Evolutionary conservation across 2,888 invertebrate genomes (phyloP).

Genomic region (Sphinx pinastri): DNA sequence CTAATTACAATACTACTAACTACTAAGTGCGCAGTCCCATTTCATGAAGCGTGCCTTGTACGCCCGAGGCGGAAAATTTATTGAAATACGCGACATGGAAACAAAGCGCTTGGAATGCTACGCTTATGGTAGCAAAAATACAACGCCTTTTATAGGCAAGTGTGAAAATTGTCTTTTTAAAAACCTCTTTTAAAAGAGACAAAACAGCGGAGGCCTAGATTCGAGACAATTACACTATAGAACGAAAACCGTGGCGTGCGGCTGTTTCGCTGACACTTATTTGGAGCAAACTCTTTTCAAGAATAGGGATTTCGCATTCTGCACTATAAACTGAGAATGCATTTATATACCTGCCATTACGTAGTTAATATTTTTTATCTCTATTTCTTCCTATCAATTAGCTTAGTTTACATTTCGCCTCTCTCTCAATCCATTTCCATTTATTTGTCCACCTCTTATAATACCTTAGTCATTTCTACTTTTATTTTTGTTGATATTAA

Average conservation of each 20-base stretch:
- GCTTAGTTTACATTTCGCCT: too few species aligned
- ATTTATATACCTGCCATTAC: background rate
- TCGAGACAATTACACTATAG: conserved; percentile 19
- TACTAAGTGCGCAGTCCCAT: too few species aligned
- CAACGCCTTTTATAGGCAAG: conserved; percentile 15
- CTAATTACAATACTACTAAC: background rate
- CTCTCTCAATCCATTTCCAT: too few species aligned
- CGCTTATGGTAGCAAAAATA: conserved; percentile 12
- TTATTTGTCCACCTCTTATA: background rate
- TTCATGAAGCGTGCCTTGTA: background rate
- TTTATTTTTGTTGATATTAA: too few species aligned
- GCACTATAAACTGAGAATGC: background rate
- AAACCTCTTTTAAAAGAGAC: conserved; percentile 16
- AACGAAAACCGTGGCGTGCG: conserved; percentile 4
- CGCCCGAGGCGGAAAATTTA: background rate
- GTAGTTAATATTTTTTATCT: too few species aligned
- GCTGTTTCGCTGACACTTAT: conserved; percentile 8
- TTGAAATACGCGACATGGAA: background rate
- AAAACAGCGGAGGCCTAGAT: conserved; percentile 24
- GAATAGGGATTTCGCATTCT: background rate
- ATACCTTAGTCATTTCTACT: background rate
- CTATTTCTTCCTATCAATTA: too few species aligned
- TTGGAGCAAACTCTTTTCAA: conserved; percentile 2
- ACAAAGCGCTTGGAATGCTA: conserved; percentile 4
- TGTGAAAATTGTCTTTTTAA: conserved; percentile 23